phyloP scores from a whole-genome alignment of 2,113 vertebrate genomes.

The Phylloscopus whistleri region DNA sequence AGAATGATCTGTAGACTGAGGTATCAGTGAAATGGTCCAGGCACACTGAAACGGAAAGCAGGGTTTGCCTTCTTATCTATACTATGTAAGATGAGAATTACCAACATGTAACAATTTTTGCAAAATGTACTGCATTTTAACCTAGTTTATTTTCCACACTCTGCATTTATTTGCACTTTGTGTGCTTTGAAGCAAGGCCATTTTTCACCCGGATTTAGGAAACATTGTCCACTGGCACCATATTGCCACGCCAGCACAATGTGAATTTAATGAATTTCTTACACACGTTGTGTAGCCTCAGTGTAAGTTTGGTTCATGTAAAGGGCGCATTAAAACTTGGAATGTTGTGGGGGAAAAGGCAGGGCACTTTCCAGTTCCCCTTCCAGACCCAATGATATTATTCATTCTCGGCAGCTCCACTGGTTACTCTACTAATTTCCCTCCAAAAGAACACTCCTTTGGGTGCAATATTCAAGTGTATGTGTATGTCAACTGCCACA shows the following conservation, averaged over 20 bases:
- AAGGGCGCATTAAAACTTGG: background rate
- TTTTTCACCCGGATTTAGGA: background rate
- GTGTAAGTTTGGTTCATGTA: background rate
- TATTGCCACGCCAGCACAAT: background rate
- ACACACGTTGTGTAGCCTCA: background rate
- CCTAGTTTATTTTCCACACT: background rate
- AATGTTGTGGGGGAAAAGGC: background rate
- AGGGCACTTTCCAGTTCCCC: slow-evolving; percentile 7
- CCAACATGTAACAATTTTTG: background rate
- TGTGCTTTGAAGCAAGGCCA: background rate
- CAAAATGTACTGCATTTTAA: background rate
- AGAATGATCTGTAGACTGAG: background rate
- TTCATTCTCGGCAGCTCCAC: background rate
- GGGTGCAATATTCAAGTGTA: slow-evolving; percentile 35
- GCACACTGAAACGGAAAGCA: background rate
- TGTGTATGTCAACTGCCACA: slow-evolving; percentile 1
- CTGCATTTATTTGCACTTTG: background rate
- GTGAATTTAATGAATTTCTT: background rate
- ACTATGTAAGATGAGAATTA: background rate
- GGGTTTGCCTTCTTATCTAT: background rate
- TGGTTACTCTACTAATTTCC: slow-evolving; percentile 19
- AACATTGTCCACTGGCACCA: background rate
- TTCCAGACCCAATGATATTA: slow-evolving; percentile 40
- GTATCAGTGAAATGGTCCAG: background rate
- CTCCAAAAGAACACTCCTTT: slow-evolving; percentile 23